Percentiles rank a stretch among this genome's conserved stretches.
These are phyloP conservation scores for Drosophila ficusphila DNA, from an alignment of 1,140 invertebrate species.

Conservation along the genomic window DNA sequence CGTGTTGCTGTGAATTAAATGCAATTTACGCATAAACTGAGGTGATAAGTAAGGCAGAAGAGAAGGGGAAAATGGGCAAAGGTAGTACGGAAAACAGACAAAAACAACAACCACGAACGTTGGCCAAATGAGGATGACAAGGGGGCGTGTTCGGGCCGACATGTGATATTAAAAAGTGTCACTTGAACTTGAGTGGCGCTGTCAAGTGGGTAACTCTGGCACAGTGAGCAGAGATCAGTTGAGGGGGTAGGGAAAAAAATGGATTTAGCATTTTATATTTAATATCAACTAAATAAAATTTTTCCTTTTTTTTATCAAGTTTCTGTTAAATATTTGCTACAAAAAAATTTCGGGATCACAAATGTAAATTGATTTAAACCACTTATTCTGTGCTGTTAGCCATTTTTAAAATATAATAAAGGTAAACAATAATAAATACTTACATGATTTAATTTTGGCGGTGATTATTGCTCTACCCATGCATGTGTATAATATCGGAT, in stretches of 20 bases:
- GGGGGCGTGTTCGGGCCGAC: slow-evolving; percentile 35
- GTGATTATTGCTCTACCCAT: no score
- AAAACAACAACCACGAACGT: background rate
- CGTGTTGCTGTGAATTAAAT: slow-evolving; percentile 63
- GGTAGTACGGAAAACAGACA: slow-evolving; percentile 17
- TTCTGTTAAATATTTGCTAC: no score
- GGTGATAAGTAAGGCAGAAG: slow-evolving; percentile 18
- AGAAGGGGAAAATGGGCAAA: slow-evolving; percentile 10
- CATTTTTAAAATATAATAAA: no score
- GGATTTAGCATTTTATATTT: no score
- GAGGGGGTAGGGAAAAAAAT: background rate
- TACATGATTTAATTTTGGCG: no score
- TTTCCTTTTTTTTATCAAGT: no score
- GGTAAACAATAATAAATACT: no score
- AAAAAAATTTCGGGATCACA: no score
- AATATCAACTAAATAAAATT: no score
- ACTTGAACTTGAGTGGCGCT: slow-evolving; percentile 70
- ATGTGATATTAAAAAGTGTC: slow-evolving; percentile 76
- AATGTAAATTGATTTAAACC: no score
- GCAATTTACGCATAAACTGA: slow-evolving; percentile 69
- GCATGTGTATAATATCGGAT: no score
- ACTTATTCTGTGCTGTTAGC: no score
- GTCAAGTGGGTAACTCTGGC: slow-evolving; percentile 21
- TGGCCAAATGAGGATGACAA: background rate
- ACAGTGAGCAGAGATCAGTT: slow-evolving; percentile 3